Percentiles rank a stretch among this genome's conserved stretches.
These are phyloP conservation scores for Pseudococcus jackbeardsleyi DNA, from an alignment of 2,888 invertebrate genomes.

Conservation along the genomic window DNA sequence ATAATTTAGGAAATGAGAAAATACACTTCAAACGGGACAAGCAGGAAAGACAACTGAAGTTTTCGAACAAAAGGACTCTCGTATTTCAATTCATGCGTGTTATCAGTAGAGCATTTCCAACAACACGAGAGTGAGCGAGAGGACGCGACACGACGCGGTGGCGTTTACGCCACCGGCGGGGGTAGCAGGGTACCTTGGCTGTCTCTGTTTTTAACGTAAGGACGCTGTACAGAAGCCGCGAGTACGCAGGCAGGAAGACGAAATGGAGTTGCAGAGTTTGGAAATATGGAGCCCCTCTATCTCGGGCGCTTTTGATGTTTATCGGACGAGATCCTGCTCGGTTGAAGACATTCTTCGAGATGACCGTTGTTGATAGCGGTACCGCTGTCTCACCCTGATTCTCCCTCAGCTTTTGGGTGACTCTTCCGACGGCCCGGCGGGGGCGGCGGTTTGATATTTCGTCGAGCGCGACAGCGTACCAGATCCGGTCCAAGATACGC, in stretches of 20 bases:
- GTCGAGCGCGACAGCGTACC: conserved; percentile 16
- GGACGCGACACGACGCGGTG: neutral
- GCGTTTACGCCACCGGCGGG: neutral
- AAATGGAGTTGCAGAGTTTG: conserved; percentile 41
- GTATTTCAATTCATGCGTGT: conserved; percentile 65
- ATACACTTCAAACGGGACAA: conserved; percentile 63
- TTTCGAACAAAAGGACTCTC: conserved; percentile 65
- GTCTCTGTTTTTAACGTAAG: conserved; percentile 43
- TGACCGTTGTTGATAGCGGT: conserved; percentile 56
- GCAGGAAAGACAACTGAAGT: conserved; percentile 65
- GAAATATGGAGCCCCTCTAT: conserved; percentile 34
- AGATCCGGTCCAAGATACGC: conserved; percentile 39
- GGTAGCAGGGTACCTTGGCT: conserved; percentile 16
- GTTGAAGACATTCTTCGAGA: conserved; percentile 58
- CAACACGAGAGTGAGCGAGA: conserved; percentile 27
- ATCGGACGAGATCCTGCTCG: conserved; percentile 8
- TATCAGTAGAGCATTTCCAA: conserved; percentile 59
- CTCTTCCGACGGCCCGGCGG: conserved; percentile 9
- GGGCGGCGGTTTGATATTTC: conserved; percentile 21
- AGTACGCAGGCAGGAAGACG: conserved; percentile 40
- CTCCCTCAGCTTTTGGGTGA: neutral
- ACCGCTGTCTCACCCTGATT: neutral
- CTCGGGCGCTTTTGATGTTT: conserved; percentile 25
- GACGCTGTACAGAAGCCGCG: neutral
- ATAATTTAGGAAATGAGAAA: conserved; percentile 65